Percentiles rank a stretch among this genome's conserved stretches.
Evolutionary conservation across 1,140 invertebrate genomes (phyloP).

Genomic region (Pomacea maculata): DNA sequence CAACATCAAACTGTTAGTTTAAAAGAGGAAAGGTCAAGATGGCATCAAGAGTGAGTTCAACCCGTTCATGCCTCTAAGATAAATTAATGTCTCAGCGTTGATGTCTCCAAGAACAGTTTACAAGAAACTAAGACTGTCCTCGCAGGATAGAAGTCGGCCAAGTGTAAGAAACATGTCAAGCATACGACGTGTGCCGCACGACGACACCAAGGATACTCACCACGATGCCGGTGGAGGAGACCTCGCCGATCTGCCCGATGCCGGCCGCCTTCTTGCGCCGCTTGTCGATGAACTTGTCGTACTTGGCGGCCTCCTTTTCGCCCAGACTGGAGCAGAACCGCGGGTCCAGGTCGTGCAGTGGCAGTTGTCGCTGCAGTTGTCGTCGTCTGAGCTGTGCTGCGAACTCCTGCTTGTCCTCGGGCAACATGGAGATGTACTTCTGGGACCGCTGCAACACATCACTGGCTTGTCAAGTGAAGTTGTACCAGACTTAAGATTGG

Average conservation of each 20-base stretch:
- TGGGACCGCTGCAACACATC: conserved; percentile 80
- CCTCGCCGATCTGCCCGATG: conserved; percentile 86
- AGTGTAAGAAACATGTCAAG: too few species aligned
- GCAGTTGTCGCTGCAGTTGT: conserved; percentile 92
- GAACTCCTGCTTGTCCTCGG: conserved; percentile 97
- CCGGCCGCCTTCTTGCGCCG: conserved; percentile 90
- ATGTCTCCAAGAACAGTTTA: too few species aligned
- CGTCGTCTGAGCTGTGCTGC: conserved; percentile 93
- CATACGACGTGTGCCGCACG: too few species aligned
- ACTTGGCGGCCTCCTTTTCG: conserved; percentile 89
- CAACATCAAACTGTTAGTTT: too few species aligned
- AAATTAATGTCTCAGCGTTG: too few species aligned
- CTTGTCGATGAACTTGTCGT: conserved; percentile 72
- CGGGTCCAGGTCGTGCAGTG: conserved; percentile 91
- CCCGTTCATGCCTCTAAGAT: too few species aligned
- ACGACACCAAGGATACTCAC: conserved; percentile 5
- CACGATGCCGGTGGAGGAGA: conserved; percentile 68
- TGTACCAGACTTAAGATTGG: too few species aligned
- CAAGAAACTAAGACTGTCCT: too few species aligned
- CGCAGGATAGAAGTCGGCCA: too few species aligned
- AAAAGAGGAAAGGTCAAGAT: too few species aligned
- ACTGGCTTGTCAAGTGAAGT: too few species aligned
- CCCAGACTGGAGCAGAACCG: conserved; percentile 91
- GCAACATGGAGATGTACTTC: conserved; percentile 92
- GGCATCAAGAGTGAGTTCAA: too few species aligned